Percentiles rank a stretch among this genome's conserved stretches.
Evolutionary conservation across 2,888 invertebrate species (phyloP).

Genomic region (Polietes domitor): DNA sequence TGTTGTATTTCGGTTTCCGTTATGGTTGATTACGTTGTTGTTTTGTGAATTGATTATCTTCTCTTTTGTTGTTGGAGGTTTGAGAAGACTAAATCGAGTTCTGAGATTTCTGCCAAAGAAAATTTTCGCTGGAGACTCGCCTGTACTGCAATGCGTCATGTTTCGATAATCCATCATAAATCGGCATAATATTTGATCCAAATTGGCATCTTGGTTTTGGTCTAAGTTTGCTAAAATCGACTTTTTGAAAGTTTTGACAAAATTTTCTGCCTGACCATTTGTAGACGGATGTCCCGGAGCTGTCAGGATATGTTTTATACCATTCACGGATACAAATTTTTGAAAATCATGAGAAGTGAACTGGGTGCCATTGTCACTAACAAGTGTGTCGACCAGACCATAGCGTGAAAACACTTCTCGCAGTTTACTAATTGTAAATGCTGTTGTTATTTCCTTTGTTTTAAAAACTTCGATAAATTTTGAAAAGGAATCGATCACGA

Average conservation of each 20-base stretch:
- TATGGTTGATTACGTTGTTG: conserved; percentile 37
- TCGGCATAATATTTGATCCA: background rate
- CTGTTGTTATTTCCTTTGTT: conserved; percentile 60
- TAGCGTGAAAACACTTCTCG: conserved; percentile 33
- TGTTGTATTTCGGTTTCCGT: conserved; percentile 49
- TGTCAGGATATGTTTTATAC: conserved; percentile 28
- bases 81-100: conserved; percentile 36
- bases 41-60: conserved; percentile 33
- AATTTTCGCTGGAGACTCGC: conserved; percentile 50
- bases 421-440: conserved; percentile 48
- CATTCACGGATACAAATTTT: background rate
- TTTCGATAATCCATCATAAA: background rate
- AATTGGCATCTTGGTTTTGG: background rate
- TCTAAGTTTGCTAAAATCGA: conserved; percentile 51
- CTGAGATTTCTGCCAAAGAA: conserved; percentile 45
- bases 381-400: conserved; percentile 32
- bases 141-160: conserved; percentile 57
- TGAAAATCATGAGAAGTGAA: conserved; percentile 46
- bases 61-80: conserved; percentile 40
- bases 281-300: conserved; percentile 49
- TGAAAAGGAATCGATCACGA: conserved; percentile 56
- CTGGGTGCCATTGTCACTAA: conserved; percentile 42
- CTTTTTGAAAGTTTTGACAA: too few relatives aligned
- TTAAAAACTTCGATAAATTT: too few relatives aligned
- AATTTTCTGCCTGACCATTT: too few relatives aligned